Base-by-base conservation (phyloP, 2,888 invertebrate genomes). In the Pandemis corylana region DNA sequence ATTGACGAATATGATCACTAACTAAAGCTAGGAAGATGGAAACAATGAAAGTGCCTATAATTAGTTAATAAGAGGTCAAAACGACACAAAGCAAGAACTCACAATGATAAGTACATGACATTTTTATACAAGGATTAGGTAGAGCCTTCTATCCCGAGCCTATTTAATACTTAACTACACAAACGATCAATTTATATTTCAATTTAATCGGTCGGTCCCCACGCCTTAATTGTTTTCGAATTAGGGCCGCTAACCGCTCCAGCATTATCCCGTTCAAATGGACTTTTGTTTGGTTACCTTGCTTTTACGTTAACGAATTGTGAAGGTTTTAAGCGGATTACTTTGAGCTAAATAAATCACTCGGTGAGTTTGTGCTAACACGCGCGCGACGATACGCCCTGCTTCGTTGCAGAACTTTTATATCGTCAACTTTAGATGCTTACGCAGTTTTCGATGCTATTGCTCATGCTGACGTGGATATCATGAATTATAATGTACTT, bases 241-340 rank as follows among this genome's bases (percentile, higher is more conserved):
- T 83, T 81, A 80, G 66, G 72, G n/a, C 65, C 64, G 64, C 46
- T 42, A 68, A 53, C 64, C 68, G 63, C 56, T 65, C 70, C 51
- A 66, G 53, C 42, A 53, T 75, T 74, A 74, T 69, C 79, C 77
- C 78, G 83, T 82, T 80, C 76, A 76, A 82, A 84, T 80, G 81
- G 80, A 79, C 80, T 84, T 85, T 83, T 85, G 82, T 84, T 84
- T 84, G 81, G 79, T 61, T 78, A 81, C 82, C 81, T 80, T 78
- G 78, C 81, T 81, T 81, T 81, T 78, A 79, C 82, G 82, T 80
- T 82, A 84, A 82, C 83, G 82, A 80, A 82, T 83, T 82, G 83
- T 80, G 77, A 83, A 78, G 77, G 81, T 53, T 79, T 84, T 82
- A 82, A 83, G 80, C 79, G 83, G 84, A 84, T 84, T 84, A 82